These are phyloP conservation scores for Egretta garzetta DNA, from an alignment of 2,113 vertebrate species.

Conservation along the genomic window DNA sequence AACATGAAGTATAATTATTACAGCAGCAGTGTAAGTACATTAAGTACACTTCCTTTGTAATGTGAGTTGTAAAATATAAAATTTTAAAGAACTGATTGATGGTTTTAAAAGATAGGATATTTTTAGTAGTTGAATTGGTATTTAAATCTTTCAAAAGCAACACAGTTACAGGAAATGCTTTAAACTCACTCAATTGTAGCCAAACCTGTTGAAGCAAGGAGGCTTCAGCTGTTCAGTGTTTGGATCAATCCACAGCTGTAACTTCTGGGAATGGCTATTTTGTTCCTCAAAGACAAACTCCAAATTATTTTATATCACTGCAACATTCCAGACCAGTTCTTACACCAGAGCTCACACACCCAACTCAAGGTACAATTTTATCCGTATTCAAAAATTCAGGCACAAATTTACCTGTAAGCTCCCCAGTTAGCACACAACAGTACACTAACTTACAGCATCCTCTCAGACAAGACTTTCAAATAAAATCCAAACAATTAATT, in stretches of 20 bases:
- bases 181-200: not conserved
- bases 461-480: not conserved
- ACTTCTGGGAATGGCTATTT: not conserved
- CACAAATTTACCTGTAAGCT: not conserved
- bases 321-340: not conserved
- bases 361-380: not conserved
- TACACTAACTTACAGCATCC: not conserved
- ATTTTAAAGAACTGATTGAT: not conserved
- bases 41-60: not conserved
- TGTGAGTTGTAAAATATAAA: not conserved
- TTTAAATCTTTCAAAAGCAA: not conserved
- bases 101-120: not conserved
- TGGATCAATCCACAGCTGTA: not conserved
- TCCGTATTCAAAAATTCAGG: not conserved
- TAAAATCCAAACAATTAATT: not conserved
- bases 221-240: not conserved
- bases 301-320: not conserved
- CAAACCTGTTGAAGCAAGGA: not conserved
- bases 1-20: not conserved
- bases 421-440: not conserved
- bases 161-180: not conserved
- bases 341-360: not conserved
- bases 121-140: not conserved
- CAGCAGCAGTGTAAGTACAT: not conserved
- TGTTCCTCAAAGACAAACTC: not conserved